Evolutionary conservation across 2,113 vertebrate species (phyloP).

Genomic region (Coptodon rendalli): DNA sequence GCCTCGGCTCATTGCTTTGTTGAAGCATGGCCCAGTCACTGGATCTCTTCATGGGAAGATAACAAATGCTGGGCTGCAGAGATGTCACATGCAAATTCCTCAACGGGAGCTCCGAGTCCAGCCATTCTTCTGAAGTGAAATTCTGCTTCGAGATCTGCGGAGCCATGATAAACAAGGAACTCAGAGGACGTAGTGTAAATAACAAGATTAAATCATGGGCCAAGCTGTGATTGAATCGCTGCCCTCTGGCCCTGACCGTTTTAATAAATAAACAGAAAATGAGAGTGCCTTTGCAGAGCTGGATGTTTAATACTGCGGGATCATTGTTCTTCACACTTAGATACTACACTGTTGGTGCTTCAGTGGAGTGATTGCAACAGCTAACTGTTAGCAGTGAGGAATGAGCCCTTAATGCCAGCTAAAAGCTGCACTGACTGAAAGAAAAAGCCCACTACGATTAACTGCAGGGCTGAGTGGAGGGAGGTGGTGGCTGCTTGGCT

Average conservation of each 20-base stretch:
- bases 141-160: background rate
- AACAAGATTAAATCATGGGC: background rate
- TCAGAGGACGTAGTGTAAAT: background rate
- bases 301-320: background rate
- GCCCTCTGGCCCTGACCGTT: background rate
- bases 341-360: background rate
- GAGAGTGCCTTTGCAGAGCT: background rate
- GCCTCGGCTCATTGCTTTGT: constrained; percentile 10
- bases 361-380: constrained; percentile 1
- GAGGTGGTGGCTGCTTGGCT: background rate
- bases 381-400: constrained; percentile 17
- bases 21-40: constrained; percentile 2
- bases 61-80: background rate
- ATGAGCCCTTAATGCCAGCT: background rate
- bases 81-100: background rate
- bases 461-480: background rate
- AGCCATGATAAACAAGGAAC: background rate
- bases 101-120: background rate
- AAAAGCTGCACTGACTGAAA: constrained; percentile 11
- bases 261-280: constrained; percentile 5
- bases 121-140: background rate
- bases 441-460: background rate
- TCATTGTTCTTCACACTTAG: background rate
- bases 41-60: background rate
- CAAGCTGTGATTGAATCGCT: constrained; percentile 2